Evolutionary conservation across 1,140 invertebrate species (phyloP).

Genomic region (Oncopodura yosiiana): DNA sequence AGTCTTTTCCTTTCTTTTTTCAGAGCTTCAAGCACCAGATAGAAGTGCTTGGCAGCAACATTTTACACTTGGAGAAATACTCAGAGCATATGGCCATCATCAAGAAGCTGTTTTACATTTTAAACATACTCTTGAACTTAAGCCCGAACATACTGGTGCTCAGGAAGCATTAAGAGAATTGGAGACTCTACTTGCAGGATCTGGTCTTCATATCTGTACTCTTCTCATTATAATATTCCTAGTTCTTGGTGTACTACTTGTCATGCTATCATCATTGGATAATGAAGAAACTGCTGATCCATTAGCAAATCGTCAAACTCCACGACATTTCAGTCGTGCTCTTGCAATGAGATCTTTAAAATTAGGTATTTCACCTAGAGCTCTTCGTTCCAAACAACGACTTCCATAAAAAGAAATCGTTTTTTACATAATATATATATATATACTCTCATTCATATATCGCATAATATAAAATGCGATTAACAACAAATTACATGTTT

Average conservation of each 20-base stretch:
- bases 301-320: constrained; percentile 55
- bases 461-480: too few species aligned
- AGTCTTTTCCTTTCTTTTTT: constrained; percentile 45
- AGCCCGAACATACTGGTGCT: constrained; percentile 71
- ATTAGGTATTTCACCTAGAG: constrained; percentile 43
- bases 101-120: constrained; percentile 67
- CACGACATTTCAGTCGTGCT: constrained; percentile 69
- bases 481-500: too few species aligned
- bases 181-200: constrained; percentile 58
- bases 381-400: constrained; percentile 38
- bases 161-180: constrained; percentile 64
- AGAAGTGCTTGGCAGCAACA: constrained; percentile 81
- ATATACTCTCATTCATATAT: too few species aligned
- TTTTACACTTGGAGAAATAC: constrained; percentile 73
- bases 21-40: constrained; percentile 64
- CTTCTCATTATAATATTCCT: constrained; percentile 74
- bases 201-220: constrained; percentile 63
- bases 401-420: constrained; percentile 31
- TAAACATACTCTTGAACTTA: constrained; percentile 60
- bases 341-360: constrained; percentile 69
- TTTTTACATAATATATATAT: too few species aligned
- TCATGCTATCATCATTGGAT: constrained; percentile 64
- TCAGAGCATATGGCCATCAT: constrained; percentile 69
- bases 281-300: constrained; percentile 46
- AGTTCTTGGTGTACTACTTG: constrained; percentile 65